Base-by-base conservation (phyloP, 2,797 vertebrate genomes). In the Monodelphis domestica region DNA sequence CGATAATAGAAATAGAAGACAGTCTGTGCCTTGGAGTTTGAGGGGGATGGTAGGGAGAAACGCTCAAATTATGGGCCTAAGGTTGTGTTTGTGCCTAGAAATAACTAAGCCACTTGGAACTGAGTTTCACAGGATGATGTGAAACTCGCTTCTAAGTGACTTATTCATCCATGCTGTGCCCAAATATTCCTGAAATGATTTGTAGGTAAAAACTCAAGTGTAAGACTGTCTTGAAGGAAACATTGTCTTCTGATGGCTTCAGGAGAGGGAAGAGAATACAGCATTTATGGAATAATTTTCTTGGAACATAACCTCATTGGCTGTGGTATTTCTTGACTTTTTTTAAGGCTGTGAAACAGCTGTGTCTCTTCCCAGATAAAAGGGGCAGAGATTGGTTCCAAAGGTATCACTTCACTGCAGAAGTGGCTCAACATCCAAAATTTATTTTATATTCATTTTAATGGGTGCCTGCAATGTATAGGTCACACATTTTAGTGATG, bases 201-300 rank as follows among this genome's bases (percentile, higher is more conserved):
- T 88, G 51, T 11, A 56, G 29, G n/a, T 90, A 6, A 45, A 95
- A 95, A 89, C 11, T 7, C 59, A 87, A 92, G 89, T 78, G 87
- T 50, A 30, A 52, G 84, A n/a, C 33, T 93, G 90, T 92, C 90
- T 93, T 63, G 59, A 78, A 89, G n/a, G 90, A 93, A 92, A 93
- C 55, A 70, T 95, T 57, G 53, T 50, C 24, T 95, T 93, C 89
- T 84, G 57, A 59, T 63, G 53, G 78, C 55, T 89, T 52, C 88
- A 94, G 84, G 89, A 5, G 4, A 59, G 91, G 70, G 50, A 92
- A 91, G 57, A 57, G 88, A 54, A 55, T 38, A 14, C 53, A 87
- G 88, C 28, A 78, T 59, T 89, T 96, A 90, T 87, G 95, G 87
- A 94, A 87, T 89, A 95, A 94, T 95, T 95, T 90, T 97, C 90